Conservation (phyloP, 2,113 vertebrate species). For the Helogale parvula region DNA sequence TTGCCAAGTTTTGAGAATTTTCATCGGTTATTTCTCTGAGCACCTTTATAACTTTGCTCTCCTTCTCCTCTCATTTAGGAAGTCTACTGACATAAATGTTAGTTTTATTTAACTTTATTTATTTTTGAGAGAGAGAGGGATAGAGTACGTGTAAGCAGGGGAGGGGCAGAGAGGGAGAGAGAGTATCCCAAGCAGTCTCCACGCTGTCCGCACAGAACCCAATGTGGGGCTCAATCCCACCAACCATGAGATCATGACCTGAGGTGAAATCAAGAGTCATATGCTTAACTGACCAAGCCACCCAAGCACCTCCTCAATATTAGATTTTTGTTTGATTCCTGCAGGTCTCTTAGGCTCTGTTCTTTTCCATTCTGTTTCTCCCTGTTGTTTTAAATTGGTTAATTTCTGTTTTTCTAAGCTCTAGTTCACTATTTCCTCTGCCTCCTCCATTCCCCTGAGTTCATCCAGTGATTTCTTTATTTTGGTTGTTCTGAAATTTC, state of each 20-base stretch:
- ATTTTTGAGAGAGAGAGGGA: too few relatives aligned
- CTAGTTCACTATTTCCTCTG: neutral
- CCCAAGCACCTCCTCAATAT: neutral
- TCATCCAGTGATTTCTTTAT: too few relatives aligned
- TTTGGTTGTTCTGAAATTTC: neutral
- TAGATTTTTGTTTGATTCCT: neutral
- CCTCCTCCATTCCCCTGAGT: neutral
- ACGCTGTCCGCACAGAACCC: too few relatives aligned
- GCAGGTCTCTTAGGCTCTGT: neutral
- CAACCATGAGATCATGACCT: too few relatives aligned
- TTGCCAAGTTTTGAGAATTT: neutral
- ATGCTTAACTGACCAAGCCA: too few relatives aligned
- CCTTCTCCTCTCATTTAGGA: neutral
- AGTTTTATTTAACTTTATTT: neutral
- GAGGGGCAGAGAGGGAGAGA: too few relatives aligned
- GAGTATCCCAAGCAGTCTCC: too few relatives aligned
- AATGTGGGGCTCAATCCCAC: too few relatives aligned
- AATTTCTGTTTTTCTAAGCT: neutral
- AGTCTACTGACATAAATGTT: neutral
- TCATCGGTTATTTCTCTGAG: neutral
- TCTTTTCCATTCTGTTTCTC: neutral
- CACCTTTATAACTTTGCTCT: neutral
- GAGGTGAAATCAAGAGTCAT: too few relatives aligned
- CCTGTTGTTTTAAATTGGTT: neutral
- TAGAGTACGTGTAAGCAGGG: too few relatives aligned